Base-by-base conservation (phyloP, 2,113 vertebrate genomes). In the Trichechus manatus region DNA sequence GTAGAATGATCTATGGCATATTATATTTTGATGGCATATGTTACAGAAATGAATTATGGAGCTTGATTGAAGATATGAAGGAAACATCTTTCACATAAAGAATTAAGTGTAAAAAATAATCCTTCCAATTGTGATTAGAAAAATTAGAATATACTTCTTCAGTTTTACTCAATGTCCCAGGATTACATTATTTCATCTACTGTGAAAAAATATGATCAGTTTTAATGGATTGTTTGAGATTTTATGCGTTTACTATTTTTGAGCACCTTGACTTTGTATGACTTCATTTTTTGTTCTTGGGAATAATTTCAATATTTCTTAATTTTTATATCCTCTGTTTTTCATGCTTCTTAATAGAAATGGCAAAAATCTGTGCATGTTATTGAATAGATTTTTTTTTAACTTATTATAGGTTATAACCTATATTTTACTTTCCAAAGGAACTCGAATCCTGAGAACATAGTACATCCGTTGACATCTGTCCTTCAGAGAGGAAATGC, bases 21-120 rank as follows among this genome's bases (percentile, higher is more conserved):
- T 87, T 93, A 33, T 59, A 81, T 66, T 87, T 74, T 92, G 64
- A 95, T 61, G 70, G 36, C 33, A 84, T 68, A 33, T 44, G 53
- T 90, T 84, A 86, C 5, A 89, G 64, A 84, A 86, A 70, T 96
- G 93, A 97, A 63, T 94, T 86, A 94, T 84, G 2, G 61, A 31
- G 15, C 47, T 88, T 94, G 56, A 96, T 93, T 83, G 94, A n/a
- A 86, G 31, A 61, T 53, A 50, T 91, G 68, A 96, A 87, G 78
- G 79, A n/a, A 89, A 47, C 31, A 89, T 87, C 83, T 91, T 66
- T 96, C 87, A 91, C 8, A 72, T 47, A 89, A 68, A 84, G 50
- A 92, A 83, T 59, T 87, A 90, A 82, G 63, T 47, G 1, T 84
- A 50, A 64, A 80, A 20, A 81, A 88, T 47, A 68, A 63, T 70